These are phyloP conservation scores for Corynorhinus townsendii DNA, from an alignment of 2,113 vertebrate species.

Conservation along the genomic window DNA sequence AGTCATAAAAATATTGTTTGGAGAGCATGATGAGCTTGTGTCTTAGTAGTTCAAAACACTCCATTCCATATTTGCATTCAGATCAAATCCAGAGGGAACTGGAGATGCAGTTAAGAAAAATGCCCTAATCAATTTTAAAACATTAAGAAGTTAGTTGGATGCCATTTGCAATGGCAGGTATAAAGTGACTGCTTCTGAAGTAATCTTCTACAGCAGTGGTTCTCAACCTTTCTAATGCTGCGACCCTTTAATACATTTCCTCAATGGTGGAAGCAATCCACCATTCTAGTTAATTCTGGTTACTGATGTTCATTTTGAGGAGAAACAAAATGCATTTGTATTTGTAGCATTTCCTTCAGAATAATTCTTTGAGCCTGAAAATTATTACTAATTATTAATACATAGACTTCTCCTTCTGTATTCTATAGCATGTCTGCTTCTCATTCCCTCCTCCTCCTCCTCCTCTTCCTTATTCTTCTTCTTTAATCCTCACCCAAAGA, in stretches of 20 bases:
- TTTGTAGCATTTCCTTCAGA: not conserved
- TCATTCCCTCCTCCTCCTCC: no score
- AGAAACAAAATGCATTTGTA: not conserved
- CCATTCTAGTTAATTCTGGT: not conserved
- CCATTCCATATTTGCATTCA: not conserved
- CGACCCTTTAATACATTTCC: no score
- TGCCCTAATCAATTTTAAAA: not conserved
- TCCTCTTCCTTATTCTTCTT: no score
- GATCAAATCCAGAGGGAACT: not conserved
- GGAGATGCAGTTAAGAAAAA: not conserved
- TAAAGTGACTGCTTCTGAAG: not conserved
- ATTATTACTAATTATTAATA: not conserved
- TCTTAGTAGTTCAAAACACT: not conserved
- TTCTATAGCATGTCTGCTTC: not conserved
- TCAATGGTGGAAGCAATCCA: no score
- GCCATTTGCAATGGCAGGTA: not conserved
- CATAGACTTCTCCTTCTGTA: not conserved
- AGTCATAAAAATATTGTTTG: slow-evolving; percentile 36
- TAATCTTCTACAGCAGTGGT: not conserved
- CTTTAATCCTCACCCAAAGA: no score
- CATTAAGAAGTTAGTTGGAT: not conserved
- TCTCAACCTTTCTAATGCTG: no score
- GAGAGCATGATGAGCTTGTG: not conserved
- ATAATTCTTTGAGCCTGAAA: not conserved
- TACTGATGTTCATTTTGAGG: not conserved